Evolutionary conservation across 2,888 invertebrate genomes (phyloP).

Genomic region (Yponomeuta plumbellus): DNA sequence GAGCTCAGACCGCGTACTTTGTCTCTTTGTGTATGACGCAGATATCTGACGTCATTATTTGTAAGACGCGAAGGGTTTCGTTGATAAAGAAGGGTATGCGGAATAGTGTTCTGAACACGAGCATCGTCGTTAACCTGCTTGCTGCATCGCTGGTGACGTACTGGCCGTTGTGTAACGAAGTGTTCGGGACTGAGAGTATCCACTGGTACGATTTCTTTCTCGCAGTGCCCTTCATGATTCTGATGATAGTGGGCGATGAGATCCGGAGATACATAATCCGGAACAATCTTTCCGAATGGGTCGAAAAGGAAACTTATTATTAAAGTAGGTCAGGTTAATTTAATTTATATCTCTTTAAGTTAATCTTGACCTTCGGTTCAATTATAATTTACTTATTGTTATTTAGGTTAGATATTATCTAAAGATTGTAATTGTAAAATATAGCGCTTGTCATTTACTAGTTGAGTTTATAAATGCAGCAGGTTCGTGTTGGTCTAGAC

Average conservation of each 20-base stretch:
- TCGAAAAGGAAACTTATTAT: slow-evolving; percentile 86
- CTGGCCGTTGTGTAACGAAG: slow-evolving; percentile 80
- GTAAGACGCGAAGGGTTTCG: slow-evolving; percentile 86
- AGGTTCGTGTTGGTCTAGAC: too few species aligned
- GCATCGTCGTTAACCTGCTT: slow-evolving; percentile 79
- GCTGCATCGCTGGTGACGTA: slow-evolving; percentile 82
- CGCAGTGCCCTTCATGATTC: slow-evolving; percentile 82
- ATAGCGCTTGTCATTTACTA: too few species aligned
- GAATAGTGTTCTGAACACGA: slow-evolving; percentile 79
- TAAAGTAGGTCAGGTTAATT: slow-evolving; percentile 35
- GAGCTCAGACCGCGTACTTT: slow-evolving; percentile 88
- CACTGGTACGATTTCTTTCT: slow-evolving; percentile 83
- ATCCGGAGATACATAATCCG: slow-evolving; percentile 82
- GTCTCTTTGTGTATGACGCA: slow-evolving; percentile 86
- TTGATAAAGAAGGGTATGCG: slow-evolving; percentile 86
- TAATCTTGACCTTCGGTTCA: too few species aligned
- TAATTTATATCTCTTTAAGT: not conserved
- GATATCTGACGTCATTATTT: slow-evolving; percentile 86
- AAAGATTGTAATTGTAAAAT: too few species aligned
- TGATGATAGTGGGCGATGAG: slow-evolving; percentile 87
- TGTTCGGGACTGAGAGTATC: slow-evolving; percentile 83
- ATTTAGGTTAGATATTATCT: too few species aligned
- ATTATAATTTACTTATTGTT: too few species aligned
- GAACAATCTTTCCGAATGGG: slow-evolving; percentile 80
- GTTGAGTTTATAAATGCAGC: too few species aligned